Conservation (phyloP, 2,797 vertebrate genomes). For the Nyctibius grandis region DNA sequence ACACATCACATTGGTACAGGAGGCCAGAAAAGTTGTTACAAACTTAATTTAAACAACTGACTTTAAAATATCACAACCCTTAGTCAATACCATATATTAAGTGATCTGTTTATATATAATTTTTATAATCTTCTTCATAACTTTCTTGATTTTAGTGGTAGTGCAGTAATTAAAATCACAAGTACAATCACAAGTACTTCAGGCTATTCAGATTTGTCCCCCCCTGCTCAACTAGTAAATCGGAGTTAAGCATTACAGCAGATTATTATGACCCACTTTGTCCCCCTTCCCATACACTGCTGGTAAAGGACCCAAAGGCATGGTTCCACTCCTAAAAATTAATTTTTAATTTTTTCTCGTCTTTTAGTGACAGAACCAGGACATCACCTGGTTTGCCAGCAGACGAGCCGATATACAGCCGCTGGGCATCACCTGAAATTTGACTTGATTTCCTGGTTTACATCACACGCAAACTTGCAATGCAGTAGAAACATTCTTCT, state of each 20-base stretch:
- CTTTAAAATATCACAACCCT: neutral
- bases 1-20: neutral
- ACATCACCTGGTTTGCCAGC: neutral
- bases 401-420: neutral
- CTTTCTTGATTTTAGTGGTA: neutral
- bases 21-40: neutral
- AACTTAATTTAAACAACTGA: neutral
- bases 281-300: neutral
- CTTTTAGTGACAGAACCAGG: neutral
- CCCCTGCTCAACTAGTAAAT: neutral
- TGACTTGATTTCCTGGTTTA: neutral
- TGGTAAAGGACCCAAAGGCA: neutral
- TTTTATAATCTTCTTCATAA: neutral
- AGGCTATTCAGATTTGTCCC: neutral
- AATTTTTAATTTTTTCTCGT: accelerated
- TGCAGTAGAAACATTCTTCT: neutral
- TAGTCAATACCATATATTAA: neutral
- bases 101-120: neutral
- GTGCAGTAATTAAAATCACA: neutral
- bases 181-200: neutral
- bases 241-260: neutral
- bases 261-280: neutral
- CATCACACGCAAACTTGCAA: neutral
- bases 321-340: neutral
- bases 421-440: neutral